Conservation (phyloP, 2,888 invertebrate species). For the Lasioglossum pauxillum region DNA sequence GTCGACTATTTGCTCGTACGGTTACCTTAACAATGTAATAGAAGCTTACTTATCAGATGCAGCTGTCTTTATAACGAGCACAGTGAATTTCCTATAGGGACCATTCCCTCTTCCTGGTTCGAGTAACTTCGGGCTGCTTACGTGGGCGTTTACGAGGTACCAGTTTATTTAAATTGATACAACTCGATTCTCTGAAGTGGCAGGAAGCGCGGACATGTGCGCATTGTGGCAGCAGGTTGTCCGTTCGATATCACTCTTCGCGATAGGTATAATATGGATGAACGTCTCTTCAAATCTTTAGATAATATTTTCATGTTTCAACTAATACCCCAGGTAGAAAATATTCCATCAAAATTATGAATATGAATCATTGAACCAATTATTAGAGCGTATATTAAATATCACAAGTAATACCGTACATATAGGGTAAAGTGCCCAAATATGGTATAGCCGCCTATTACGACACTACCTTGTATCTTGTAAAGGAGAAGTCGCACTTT, state of each 20-base stretch:
- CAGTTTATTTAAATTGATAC: conserved; percentile 59
- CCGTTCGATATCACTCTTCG: neutral
- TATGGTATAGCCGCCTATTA: too few species aligned
- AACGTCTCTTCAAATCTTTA: neutral
- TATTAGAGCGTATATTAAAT: neutral
- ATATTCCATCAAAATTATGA: neutral
- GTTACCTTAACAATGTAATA: conserved; percentile 19
- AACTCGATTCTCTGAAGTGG: conserved; percentile 37
- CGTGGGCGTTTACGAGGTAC: conserved; percentile 60
- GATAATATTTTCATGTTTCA: neutral
- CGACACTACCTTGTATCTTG: too few species aligned
- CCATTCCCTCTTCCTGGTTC: conserved; percentile 42
- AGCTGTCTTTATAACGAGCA: conserved; percentile 25
- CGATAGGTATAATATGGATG: neutral
- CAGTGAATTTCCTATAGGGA: conserved; percentile 36
- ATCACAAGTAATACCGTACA: neutral
- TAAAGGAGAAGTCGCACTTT: too few species aligned
- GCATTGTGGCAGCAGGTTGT: conserved; percentile 45
- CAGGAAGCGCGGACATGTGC: conserved; percentile 31
- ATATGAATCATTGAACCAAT: neutral
- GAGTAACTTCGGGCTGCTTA: conserved; percentile 33
- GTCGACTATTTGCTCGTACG: conserved; percentile 4
- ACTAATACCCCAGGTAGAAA: neutral
- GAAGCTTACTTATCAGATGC: conserved; percentile 16
- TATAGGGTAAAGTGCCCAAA: too few species aligned